Percentiles rank a stretch among this genome's conserved stretches.
Conservation (phyloP, 2,113 vertebrate species). For the Colistium nudipinnis region DNA sequence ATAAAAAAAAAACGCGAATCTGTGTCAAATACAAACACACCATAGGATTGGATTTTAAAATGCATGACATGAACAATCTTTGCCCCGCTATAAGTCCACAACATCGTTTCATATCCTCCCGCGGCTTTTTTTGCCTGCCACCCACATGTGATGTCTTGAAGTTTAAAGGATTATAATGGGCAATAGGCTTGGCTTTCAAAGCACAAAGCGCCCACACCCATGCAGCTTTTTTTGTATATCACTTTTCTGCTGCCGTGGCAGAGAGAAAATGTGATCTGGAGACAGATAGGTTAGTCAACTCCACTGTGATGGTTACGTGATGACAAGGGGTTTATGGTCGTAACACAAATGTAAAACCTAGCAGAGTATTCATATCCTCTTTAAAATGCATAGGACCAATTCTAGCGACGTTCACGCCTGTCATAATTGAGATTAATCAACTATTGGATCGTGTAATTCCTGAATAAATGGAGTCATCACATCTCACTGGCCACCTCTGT, state of each 20-base stretch:
- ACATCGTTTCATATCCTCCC: neutral
- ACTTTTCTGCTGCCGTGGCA: constrained; percentile 19
- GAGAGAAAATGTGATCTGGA: constrained; percentile 1
- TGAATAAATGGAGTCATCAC: constrained; percentile 38
- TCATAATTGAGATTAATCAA: constrained; percentile 52
- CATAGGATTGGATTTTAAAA: neutral
- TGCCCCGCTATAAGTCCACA: constrained; percentile 6
- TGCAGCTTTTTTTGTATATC: constrained; percentile 53
- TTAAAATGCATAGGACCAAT: constrained; percentile 6
- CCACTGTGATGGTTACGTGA: neutral
- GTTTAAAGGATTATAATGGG: constrained; percentile 71
- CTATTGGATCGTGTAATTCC: constrained; percentile 22
- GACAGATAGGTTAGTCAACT: neutral
- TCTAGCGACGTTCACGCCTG: constrained; percentile 33
- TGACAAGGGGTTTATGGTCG: constrained; percentile 7
- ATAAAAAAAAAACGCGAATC: neutral
- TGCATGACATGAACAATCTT: neutral
- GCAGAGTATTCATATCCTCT: neutral
- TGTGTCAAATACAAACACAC: neutral
- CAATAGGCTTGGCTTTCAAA: constrained; percentile 57
- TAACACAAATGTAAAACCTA: neutral
- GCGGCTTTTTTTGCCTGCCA: constrained; percentile 45
- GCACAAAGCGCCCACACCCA: constrained; percentile 64
- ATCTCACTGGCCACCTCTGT: constrained; percentile 39
- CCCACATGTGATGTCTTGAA: constrained; percentile 51